These are phyloP conservation scores for Idaea straminata DNA, from an alignment of 2,888 invertebrate genomes.

Conservation along the genomic window DNA sequence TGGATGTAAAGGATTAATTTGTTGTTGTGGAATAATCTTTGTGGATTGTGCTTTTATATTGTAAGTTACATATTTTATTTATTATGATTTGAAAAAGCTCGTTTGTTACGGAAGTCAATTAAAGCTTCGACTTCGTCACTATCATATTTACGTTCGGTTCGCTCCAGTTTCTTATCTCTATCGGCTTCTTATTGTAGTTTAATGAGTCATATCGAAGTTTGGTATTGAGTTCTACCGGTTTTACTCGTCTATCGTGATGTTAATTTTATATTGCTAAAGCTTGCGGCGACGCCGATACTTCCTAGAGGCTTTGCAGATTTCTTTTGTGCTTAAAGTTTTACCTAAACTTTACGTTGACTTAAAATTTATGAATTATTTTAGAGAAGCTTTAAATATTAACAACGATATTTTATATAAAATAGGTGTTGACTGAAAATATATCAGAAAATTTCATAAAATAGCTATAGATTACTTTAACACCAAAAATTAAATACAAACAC, in stretches of 20 bases:
- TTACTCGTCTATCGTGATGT: not conserved
- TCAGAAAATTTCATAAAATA: too few relatives aligned
- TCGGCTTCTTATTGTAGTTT: conserved; percentile 1
- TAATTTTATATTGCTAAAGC: not conserved
- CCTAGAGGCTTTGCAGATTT: not conserved
- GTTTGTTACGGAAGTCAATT: not conserved
- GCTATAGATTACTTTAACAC: not conserved
- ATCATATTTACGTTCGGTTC: conserved; percentile 2
- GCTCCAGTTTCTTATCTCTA: conserved; percentile 4
- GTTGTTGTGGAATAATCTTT: conserved; percentile 41
- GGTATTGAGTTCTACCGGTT: not conserved
- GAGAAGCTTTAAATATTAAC: not conserved
- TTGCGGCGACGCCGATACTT: not conserved
- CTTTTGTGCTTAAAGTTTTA: not conserved
- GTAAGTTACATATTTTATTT: conserved; percentile 19
- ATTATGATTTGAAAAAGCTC: not conserved
- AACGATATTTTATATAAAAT: too few relatives aligned
- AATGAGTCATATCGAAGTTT: conserved; percentile 4
- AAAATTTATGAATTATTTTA: not conserved
- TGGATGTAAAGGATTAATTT: conserved; percentile 46
- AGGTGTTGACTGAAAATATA: too few relatives aligned
- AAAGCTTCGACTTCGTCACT: not conserved
- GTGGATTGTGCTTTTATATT: conserved; percentile 50
- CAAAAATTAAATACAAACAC: not conserved
- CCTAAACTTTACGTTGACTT: not conserved